Evolutionary conservation across 1,140 invertebrate species (phyloP), one percentile per base, ranked within the genome.

Genomic region (Leptonema lineaticorne): DNA sequence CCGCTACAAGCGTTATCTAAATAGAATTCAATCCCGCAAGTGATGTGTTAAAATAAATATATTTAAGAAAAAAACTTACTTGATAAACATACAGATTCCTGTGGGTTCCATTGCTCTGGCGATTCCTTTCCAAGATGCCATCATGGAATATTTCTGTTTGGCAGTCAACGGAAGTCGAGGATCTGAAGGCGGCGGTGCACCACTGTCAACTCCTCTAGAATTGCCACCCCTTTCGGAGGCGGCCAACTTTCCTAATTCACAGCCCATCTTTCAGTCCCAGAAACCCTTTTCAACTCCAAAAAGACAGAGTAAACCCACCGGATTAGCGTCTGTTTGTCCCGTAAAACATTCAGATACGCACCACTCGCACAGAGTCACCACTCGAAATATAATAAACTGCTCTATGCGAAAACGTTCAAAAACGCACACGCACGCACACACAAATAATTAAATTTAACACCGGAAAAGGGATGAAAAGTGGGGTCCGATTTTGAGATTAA

Each of bases 81-180:
- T 92, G 77, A 94, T 84, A 79, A 95, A 94, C 93, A 95, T 95
- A 79, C 87, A 88, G 71, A 95, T 87, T 16, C 93, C 93, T 26
- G 93, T 95, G 14, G 89, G 87, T 78, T 93, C 91, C 85, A 95
- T 91, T 0, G 92, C 92, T 71, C 92, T 86, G 48, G 88, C 88
- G 69, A 95, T 94, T 3, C 90, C 92, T 77, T 93, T 94, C 93
- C 93, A 96, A 11, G 91, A 93, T 1, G 92, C 92, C 33, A 92
- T 84, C 82, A 96, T 92, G 67, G 85, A 90, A 78, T 92, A 95
- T 78, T 91, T 93, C 82, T 96, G 92, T 75, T 89, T 89, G 3
- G 90, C 91, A 0, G 89, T 93, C 20, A 96, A 83, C 0, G 93
- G 93, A 67, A 95, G 83, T 37, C 92, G 78, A 1, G 91, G 90